Base-by-base conservation (phyloP, 1,140 invertebrate species). In the Condylostylus longicornis region DNA sequence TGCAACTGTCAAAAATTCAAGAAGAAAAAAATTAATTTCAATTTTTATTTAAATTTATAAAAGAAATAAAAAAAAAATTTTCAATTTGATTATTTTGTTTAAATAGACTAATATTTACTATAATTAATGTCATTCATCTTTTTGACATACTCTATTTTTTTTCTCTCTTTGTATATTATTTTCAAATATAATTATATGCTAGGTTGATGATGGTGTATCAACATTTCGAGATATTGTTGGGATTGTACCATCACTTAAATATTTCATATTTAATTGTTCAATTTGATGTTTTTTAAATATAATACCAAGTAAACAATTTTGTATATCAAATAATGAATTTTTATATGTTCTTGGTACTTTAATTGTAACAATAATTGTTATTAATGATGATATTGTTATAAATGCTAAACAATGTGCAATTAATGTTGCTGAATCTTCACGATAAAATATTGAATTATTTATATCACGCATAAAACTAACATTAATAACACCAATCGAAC, bases 201-300 rank as follows among this genome's bases (percentile, higher is more conserved):
- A n/a, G n/a, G n/a, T n/a, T n/a, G n/a, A n/a, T n/a, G n/a, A n/a
- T n/a, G n/a, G n/a, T n/a, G n/a, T n/a, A n/a, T n/a, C n/a, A n/a
- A n/a, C n/a, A n/a, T n/a, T n/a, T n/a, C n/a, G n/a, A n/a, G n/a
- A n/a, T n/a, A 58, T 58, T 12, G 54, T 58, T 14, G 54, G 52
- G 18, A 58, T 58, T 18, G 54, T 58, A 35, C 54, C 54, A 34
- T 58, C 54, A 35, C 54, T 55, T 9, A 58, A 41, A 43, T 54
- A 58, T 2, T 42, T 44, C 2, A 58, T 52, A 33, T 58, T 58
- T 1, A 58, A 36, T 44, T 58, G 52, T 25, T 58, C 54, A 30
- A 58, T 58, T 38, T 58, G 54, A 37, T 58, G 54, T 35, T 58
- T 55, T 41, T 47, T 49, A 18, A 58, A 58, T 25, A 58, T 58